Conservation (phyloP, 2,113 vertebrate species). For the Python bivittatus region DNA sequence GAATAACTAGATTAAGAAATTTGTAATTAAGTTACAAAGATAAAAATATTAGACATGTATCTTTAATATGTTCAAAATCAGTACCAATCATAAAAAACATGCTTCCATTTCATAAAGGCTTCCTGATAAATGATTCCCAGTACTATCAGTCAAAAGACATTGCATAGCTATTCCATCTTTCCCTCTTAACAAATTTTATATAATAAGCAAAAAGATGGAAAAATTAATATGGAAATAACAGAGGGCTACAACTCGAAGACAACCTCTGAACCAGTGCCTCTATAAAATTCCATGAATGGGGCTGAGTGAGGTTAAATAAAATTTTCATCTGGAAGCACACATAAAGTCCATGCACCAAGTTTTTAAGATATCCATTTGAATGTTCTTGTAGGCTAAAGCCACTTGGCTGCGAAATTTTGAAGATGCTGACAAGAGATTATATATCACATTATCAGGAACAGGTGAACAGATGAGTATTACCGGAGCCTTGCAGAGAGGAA, state of each 20-base stretch:
- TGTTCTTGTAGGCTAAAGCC: not conserved
- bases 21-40: not conserved
- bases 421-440: conserved; percentile 31
- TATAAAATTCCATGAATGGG: not conserved
- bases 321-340: not conserved
- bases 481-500: conserved; percentile 13
- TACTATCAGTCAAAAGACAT: not conserved
- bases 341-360: not conserved
- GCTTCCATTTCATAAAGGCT: conserved; percentile 8
- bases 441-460: not conserved
- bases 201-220: not conserved
- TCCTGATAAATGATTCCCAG: not conserved
- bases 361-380: not conserved
- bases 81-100: conserved; percentile 29
- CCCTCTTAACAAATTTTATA: not conserved
- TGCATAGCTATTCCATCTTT: not conserved
- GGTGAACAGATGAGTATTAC: not conserved
- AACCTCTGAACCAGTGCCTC: not conserved
- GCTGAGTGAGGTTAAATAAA: not conserved
- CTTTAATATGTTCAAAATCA: conserved; percentile 20
- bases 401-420: conserved; percentile 22
- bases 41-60: conserved; percentile 32
- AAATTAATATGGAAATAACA: not conserved
- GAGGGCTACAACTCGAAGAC: not conserved
- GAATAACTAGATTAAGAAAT: conserved; percentile 3